phyloP scores from a whole-genome alignment of 2,888 invertebrate species.

The Heliothis peltigera region DNA sequence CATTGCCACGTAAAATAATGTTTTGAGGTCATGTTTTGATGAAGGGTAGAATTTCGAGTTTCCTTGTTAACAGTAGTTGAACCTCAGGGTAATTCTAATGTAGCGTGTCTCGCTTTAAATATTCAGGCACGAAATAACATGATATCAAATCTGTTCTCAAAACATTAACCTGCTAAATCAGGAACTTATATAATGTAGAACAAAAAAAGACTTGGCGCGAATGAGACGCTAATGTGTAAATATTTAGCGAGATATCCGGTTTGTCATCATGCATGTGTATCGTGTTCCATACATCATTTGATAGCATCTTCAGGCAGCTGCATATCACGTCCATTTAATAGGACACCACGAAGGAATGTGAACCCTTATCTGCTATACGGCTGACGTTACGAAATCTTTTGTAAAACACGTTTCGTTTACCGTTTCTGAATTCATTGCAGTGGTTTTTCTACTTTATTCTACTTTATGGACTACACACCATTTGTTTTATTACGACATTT shows the following conservation, averaged over 20 bases:
- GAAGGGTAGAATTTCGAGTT: no score
- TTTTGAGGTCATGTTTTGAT: no score
- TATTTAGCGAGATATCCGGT: conserved; percentile 54
- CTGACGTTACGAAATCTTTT: conserved; percentile 28
- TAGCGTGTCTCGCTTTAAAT: neutral
- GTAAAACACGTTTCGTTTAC: conserved; percentile 28
- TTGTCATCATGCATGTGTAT: conserved; percentile 48
- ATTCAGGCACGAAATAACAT: no score
- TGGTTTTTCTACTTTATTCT: neutral
- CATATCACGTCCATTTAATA: conserved; percentile 13
- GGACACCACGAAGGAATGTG: conserved; percentile 23
- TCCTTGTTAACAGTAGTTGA: no score
- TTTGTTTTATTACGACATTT: neutral
- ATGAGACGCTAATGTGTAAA: conserved; percentile 47
- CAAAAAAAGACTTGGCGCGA: conserved; percentile 36
- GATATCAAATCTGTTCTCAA: neutral
- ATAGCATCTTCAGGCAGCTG: conserved; percentile 21
- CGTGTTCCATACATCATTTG: conserved; percentile 50
- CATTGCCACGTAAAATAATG: no score
- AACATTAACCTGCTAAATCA: conserved; percentile 37
- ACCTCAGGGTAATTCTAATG: no score
- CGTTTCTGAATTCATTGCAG: conserved; percentile 1
- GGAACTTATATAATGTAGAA: conserved; percentile 23
- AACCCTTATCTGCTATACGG: conserved; percentile 28
- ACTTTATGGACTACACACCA: neutral